Base-by-base conservation (phyloP, 1,140 invertebrate species). In the Parasteatoda tepidariorum region DNA sequence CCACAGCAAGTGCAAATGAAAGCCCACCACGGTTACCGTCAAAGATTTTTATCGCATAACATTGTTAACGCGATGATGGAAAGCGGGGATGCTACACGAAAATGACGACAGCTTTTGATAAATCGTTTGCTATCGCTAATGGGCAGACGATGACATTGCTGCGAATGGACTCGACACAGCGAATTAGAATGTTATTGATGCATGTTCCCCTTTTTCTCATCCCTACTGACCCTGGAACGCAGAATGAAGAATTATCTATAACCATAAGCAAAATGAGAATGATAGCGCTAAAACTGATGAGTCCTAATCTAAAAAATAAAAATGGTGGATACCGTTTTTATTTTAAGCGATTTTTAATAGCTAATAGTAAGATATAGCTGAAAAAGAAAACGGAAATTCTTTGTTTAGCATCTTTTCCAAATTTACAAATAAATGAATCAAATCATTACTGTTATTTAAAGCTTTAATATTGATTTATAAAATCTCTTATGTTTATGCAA, bases 111-210 rank as follows among this genome's bases (percentile, higher is more conserved):
- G 38, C 41, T 6, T 26, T 41, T 78, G 74, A 78, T 78, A 54
- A 55, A 78, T 66, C 61, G 41, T 33, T 41, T 57, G 61, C 74
- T 78, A 78, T 78, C 74, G 62, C 74, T 78, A 78, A 78, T 78
- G 74, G 74, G 31, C 74, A 67, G 74, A 11, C 74, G 62, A 64
- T 76, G 74, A 78, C 74, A 55, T 24, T 24, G 22, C 41, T 48
- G 48, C 68, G 73, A 75, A 73, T 73, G 70, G 68, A 48, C 18
- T 28, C 70, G 70, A 73, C 73, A 75, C n/a, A 28, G 33, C 31
- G 74, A 78, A 78, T 78, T 78, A 78, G 74, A 78, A 78, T 78
- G 59, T 78, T 78, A 78, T 78, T 78, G 74, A 78, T 78, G 74
- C 38, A 24, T 38, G 33, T 48, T 30, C 57, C 34, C 34, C 22